Evolutionary conservation across 2,888 invertebrate genomes (phyloP).

Genomic region (Dicycla oo): DNA sequence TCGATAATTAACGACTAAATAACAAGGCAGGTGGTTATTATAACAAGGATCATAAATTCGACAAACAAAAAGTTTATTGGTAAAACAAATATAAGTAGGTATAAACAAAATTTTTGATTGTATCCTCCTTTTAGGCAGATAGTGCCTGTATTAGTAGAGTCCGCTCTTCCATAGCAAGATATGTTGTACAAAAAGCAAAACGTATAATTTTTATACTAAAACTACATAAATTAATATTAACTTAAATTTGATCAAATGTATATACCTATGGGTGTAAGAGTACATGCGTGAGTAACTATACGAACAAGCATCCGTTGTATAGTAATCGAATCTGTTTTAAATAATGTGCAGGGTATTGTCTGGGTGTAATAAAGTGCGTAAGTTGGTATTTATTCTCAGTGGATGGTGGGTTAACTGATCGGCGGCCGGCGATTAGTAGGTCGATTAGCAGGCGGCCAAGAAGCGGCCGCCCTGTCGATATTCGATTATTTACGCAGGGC

Average conservation of each 20-base stretch:
- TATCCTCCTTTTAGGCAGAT: no score
- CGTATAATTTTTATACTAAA: no score
- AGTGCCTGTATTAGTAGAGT: no score
- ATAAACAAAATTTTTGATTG: no score
- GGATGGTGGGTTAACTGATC: slow-evolving; percentile 66
- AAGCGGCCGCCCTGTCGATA: slow-evolving; percentile 78
- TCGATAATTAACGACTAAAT: slow-evolving; percentile 32
- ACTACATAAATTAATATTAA: no score
- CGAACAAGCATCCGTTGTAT: slow-evolving; percentile 20
- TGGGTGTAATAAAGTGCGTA: slow-evolving; percentile 53
- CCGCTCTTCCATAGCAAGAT: no score
- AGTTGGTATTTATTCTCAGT: slow-evolving; percentile 66
- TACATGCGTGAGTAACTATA: no score
- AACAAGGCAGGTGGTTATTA: slow-evolving; percentile 39
- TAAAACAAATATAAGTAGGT: no score
- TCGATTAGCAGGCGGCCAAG: slow-evolving; percentile 85
- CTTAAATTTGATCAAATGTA: no score
- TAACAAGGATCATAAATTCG: slow-evolving; percentile 6
- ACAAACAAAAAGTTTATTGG: no score
- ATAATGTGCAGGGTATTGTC: slow-evolving; percentile 22
- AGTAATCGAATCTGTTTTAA: slow-evolving; percentile 43
- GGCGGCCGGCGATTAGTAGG: slow-evolving; percentile 79
- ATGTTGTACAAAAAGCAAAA: no score
- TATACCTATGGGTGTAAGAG: no score
- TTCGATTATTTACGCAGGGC: slow-evolving; percentile 77